These are phyloP conservation scores for Polyommatus icarus DNA, from an alignment of 2,888 invertebrate genomes.

Conservation along the genomic window DNA sequence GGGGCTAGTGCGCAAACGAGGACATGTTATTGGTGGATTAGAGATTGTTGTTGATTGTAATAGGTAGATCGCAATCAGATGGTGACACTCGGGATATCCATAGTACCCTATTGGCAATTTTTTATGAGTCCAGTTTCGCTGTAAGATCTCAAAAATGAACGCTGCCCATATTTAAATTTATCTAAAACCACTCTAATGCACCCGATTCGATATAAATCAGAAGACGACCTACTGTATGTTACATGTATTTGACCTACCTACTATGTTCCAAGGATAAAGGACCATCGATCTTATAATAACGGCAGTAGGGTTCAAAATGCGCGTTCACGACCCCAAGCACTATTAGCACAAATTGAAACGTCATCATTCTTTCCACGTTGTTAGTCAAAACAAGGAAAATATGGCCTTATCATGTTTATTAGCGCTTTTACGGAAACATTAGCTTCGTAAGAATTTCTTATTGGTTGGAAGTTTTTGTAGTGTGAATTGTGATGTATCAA, in stretches of 20 bases:
- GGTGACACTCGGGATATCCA: too few species aligned
- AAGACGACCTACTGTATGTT: neutral
- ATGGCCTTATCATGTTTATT: constrained; percentile 13
- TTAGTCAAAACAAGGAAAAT: constrained; percentile 14
- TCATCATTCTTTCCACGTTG: constrained; percentile 14
- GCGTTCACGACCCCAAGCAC: neutral
- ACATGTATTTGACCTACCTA: neutral
- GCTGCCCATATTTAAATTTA: neutral
- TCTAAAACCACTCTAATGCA: too few species aligned
- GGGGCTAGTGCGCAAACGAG: too few species aligned
- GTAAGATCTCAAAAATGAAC: neutral
- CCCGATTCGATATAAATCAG: neutral
- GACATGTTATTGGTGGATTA: too few species aligned
- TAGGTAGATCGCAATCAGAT: too few species aligned
- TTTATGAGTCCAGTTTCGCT: neutral
- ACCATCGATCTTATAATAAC: neutral
- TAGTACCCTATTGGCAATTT: too few species aligned
- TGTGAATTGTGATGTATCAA: neutral
- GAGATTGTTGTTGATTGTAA: too few species aligned
- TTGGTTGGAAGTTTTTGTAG: neutral
- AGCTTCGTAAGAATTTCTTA: neutral
- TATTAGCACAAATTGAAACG: constrained; percentile 6
- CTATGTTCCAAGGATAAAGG: neutral
- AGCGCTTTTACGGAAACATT: constrained; percentile 3
- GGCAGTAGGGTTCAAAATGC: neutral